These are phyloP conservation scores for Scaeva pyrastri DNA, from an alignment of 2,888 invertebrate genomes.

Conservation along the genomic window DNA sequence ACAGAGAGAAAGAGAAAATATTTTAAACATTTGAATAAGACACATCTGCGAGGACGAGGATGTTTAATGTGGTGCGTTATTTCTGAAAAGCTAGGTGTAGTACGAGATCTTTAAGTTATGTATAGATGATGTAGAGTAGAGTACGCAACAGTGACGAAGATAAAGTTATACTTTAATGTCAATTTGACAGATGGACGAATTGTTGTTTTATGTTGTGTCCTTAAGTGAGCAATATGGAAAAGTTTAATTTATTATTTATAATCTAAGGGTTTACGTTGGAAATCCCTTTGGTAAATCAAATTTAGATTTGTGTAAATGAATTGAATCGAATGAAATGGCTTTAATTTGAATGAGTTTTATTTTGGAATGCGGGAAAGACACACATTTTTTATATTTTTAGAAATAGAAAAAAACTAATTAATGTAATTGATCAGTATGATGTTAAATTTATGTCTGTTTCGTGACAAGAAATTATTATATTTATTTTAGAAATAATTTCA, in stretches of 20 bases:
- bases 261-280: not conserved
- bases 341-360: not conserved
- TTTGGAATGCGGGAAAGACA: no score
- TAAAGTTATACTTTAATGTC: constrained; percentile 10
- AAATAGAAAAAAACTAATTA: no score
- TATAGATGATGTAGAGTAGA: not conserved
- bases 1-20: no score
- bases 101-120: constrained; percentile 3
- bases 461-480: no score
- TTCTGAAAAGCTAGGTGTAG: not conserved
- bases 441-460: no score
- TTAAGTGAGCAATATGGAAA: not conserved
- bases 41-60: not conserved
- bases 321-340: not conserved
- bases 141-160: constrained; percentile 6
- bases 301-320: constrained; percentile 2
- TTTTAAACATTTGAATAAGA: not conserved
- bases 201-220: not conserved
- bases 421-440: no score
- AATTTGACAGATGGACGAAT: constrained; percentile 13
- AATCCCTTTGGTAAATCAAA: constrained; percentile 2
- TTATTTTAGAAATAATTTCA: no score
- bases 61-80: constrained; percentile 22
- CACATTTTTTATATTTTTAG: no score
- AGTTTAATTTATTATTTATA: constrained; percentile 33